phyloP scores from a whole-genome alignment of 2,797 vertebrate species.

The Urosaurus nigricauda region DNA sequence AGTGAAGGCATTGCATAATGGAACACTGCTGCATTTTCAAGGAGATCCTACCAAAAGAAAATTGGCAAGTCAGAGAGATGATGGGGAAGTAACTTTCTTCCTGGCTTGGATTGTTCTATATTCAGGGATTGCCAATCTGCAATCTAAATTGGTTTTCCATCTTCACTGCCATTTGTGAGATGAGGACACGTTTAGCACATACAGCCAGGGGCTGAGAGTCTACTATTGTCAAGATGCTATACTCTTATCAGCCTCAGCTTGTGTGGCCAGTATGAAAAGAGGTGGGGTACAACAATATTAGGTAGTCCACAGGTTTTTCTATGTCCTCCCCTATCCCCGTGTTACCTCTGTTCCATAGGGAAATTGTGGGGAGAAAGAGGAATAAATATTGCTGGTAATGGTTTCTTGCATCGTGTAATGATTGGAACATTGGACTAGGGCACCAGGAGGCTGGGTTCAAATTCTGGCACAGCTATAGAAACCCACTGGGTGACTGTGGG shows the following conservation, averaged over 20 bases:
- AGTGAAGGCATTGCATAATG: not conserved
- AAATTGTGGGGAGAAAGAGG: not conserved
- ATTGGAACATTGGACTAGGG: no score
- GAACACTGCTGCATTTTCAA: not conserved
- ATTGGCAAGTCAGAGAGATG: not conserved
- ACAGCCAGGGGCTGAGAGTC: not conserved
- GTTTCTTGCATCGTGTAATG: no score
- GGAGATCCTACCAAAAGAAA: not conserved
- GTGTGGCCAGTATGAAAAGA: not conserved
- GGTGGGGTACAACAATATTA: not conserved
- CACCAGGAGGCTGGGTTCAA: no score
- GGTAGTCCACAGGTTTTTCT: no score
- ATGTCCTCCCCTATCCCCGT: no score
- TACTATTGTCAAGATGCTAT: no score
- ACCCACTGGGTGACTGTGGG: no score
- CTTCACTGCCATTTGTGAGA: not conserved
- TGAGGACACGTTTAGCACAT: not conserved
- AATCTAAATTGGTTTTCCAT: not conserved
- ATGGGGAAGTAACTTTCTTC: not conserved
- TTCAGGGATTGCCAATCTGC: not conserved
- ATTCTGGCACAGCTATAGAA: no score
- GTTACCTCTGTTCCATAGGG: not conserved
- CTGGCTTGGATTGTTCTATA: not conserved
- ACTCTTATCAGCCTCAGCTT: not conserved
- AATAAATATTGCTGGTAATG: no score